Conservation (phyloP, 2,888 invertebrate species). For the Troilus luridus region DNA sequence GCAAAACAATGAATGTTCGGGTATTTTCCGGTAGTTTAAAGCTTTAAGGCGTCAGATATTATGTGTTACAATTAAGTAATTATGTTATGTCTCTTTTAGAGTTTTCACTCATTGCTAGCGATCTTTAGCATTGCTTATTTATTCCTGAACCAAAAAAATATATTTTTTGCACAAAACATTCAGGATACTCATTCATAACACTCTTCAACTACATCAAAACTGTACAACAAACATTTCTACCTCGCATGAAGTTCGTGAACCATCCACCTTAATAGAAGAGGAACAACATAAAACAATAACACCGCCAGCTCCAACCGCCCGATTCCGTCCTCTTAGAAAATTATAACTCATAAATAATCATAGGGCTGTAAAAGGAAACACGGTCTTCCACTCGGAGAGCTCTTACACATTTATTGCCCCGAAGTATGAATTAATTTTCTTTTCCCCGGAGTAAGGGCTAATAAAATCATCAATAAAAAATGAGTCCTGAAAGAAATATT, state of each 20-base stretch:
- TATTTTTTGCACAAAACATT: not conserved
- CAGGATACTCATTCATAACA: not conserved
- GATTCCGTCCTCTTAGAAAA: not conserved
- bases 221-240: not conserved
- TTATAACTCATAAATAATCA: conserved; percentile 10
- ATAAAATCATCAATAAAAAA: not conserved
- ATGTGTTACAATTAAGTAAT: no score
- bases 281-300: not conserved
- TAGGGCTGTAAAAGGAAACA: conserved; percentile 22
- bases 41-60: no score
- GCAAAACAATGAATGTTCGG: no score
- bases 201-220: not conserved
- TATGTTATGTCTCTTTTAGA: no score
- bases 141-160: no score
- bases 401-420: not conserved
- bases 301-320: not conserved
- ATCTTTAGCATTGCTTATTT: no score
- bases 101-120: no score
- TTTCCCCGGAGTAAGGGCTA: not conserved
- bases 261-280: not conserved
- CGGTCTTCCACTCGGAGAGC: not conserved
- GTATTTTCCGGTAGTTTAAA: no score
- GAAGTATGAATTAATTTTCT: conserved; percentile 5
- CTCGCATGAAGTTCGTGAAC: not conserved
- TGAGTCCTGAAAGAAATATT: not conserved